Conservation (phyloP, 2,888 invertebrate genomes). For the Epinotia demarniana region DNA sequence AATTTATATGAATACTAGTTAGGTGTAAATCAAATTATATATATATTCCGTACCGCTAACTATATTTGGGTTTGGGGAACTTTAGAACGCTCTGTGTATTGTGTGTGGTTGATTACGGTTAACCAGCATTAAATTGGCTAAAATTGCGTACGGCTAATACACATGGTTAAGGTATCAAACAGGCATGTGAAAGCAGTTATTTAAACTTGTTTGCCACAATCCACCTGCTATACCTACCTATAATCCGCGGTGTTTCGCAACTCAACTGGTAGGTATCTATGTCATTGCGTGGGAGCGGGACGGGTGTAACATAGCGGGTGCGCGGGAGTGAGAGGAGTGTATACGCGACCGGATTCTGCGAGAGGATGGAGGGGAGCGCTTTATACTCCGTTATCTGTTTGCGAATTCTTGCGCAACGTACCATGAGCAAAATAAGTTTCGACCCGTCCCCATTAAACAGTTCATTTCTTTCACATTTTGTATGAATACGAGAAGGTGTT, state of each 20-base stretch:
- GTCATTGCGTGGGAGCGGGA: constrained; percentile 73
- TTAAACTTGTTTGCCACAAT: constrained; percentile 82
- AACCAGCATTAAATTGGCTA: not conserved
- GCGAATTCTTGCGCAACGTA: constrained; percentile 82
- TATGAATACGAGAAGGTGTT: constrained; percentile 49
- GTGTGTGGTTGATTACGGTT: not conserved
- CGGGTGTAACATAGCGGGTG: constrained; percentile 47
- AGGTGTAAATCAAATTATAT: not conserved
- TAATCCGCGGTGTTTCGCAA: constrained; percentile 85
- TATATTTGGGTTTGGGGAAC: not conserved
- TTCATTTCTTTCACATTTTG: constrained; percentile 48
- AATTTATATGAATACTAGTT: no score
- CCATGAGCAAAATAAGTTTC: constrained; percentile 76
- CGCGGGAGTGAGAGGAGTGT: constrained; percentile 62
- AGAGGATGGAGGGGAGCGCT: constrained; percentile 76
- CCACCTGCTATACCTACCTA: constrained; percentile 76
- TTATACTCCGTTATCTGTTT: constrained; percentile 78
- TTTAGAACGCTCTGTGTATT: no score
- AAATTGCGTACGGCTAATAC: constrained; percentile 4
- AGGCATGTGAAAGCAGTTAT: constrained; percentile 81
- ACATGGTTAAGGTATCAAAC: constrained; percentile 50
- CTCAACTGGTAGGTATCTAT: constrained; percentile 75
- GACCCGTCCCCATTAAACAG: constrained; percentile 56
- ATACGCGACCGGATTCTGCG: constrained; percentile 74
- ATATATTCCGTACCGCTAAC: not conserved